Base-by-base conservation (phyloP, 2,797 vertebrate species). In the Knipowitschia caucasica region DNA sequence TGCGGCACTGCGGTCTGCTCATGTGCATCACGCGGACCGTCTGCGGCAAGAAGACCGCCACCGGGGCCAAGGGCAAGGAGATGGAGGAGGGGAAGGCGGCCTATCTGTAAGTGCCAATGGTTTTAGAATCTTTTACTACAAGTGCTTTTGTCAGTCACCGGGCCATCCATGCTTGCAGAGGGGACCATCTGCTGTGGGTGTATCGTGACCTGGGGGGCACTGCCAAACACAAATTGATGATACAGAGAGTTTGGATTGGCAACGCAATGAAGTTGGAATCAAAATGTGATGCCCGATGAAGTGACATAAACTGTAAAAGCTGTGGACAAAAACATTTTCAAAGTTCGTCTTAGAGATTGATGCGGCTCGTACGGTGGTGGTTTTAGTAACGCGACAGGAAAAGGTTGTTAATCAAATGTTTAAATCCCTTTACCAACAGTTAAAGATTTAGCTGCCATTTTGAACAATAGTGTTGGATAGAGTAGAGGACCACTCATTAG, bases 31-130 rank as follows among this genome's bases (percentile, higher is more conserved):
- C 93, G 24, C 94, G 93, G 77, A 92, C 92, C 34, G 86, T 98
- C 59, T 98, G 96, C 59, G 93, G 94, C 69, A 98, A 98, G 85
- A 99, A 96, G 62, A 96, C 92, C 7, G 89, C 94, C 53, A 96
- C 96, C 67, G 93, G 93, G 50, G 91, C 93, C 64, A 98, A 98
- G 78, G 94, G 92, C 75, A 98, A 99, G 88, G 96, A 99, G 36
- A 83, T 96, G 0, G 97, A 99, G 84, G 97, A 99, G 85, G 96
- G 97, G 61, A 98, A 99, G 66, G 97, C 97, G 0, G 95, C 97
- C 47, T 99, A 98, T 73, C 89, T 99, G 97, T 99, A 82, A 98
- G 97, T 96, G 83, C 46, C 57, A 39, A 44, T 5, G 18, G 18
- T 17, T 6, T 20, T 21, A 36, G 5, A 36, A 14, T 17, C 8